Evolutionary conservation across 2,888 invertebrate species (phyloP).

Genomic region (Sympetrum striolatum): DNA sequence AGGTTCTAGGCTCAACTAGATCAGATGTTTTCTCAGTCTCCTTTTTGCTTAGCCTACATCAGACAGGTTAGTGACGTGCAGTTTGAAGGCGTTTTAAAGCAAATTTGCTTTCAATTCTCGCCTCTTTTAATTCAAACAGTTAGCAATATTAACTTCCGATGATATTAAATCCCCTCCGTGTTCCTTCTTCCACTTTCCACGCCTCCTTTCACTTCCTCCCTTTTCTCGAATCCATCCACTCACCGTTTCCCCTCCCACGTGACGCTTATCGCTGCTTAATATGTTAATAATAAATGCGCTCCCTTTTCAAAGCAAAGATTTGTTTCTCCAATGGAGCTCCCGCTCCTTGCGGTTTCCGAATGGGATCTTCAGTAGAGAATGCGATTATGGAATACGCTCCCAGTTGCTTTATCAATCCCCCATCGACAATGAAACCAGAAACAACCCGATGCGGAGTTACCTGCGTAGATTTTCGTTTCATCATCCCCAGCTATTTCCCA

Average conservation of each 20-base stretch:
- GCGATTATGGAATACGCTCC: neutral
- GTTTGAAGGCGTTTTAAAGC: no score
- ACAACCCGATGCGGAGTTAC: neutral
- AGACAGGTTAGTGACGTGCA: no score
- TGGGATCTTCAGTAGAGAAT: neutral
- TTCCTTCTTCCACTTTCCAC: neutral
- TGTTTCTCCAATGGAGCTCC: neutral
- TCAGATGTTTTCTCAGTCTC: no score
- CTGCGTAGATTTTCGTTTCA: neutral
- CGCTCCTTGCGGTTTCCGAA: neutral
- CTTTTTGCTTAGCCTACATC: no score
- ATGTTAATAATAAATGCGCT: slow-evolving; percentile 19
- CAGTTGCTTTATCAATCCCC: neutral
- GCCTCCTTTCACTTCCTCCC: neutral
- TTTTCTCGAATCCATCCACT: neutral
- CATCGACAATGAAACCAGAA: neutral
- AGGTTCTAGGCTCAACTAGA: no score
- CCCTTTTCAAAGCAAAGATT: neutral
- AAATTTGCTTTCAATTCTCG: no score
- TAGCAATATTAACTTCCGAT: no score
- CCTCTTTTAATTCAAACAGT: no score
- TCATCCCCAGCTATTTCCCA: neutral
- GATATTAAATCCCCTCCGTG: neutral
- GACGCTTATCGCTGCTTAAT: neutral
- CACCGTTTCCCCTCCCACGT: neutral